Base-by-base conservation (phyloP, 2,888 invertebrate species). In the Galerucella nymphaeae region DNA sequence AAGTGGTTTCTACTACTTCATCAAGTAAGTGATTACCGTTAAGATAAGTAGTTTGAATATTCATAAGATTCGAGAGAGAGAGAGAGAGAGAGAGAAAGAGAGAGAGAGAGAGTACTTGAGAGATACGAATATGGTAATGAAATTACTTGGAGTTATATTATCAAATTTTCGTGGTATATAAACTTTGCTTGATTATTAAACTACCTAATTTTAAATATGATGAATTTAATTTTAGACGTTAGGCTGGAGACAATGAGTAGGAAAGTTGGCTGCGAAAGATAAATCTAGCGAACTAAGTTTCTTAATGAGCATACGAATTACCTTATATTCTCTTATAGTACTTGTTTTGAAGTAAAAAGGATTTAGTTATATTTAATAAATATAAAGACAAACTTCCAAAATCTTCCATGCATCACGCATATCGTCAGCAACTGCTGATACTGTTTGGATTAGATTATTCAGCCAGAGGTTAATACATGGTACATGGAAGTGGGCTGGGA, bases 71-170 rank as follows among this genome's bases (percentile, higher is more conserved):
- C 42, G 62, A 73, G 78, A 81, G 81, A 79, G 79, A 80, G 74
- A 78, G 78, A 73, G 78, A 79, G 79, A 80, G 74, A 78, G 78
- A 73, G 77, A 79, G 78, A 80, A 59, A 73, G 78, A 81, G 81
- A 79, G 80, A 80, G 42, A 30, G 63, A 73, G 78, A 81, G 81
- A 79, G 80, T 79, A 74, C 78, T 79, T 73, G 78, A 79, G 78
- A 80, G 78, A 79, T 79, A 80, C 81, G 82, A 82, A 82, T 83
- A 83, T 83, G 83, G 81, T 83, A 83, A 83, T 83, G 82, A 80
- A 82, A 83, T 83, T 83, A 82, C 82, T 81, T 78, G 78, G 79
- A 81, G 79, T 82, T 80, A 81, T 80, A 82, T 82, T 82, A 83
- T 83, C 83, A 81, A 83, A 83, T 83, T 83, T 82, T 80, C 78